A percentile compares a stretch with the other conserved stretches of the same genome.
phyloP scores from a whole-genome alignment of 1,140 invertebrate genomes.

The Drosophila subobscura region DNA sequence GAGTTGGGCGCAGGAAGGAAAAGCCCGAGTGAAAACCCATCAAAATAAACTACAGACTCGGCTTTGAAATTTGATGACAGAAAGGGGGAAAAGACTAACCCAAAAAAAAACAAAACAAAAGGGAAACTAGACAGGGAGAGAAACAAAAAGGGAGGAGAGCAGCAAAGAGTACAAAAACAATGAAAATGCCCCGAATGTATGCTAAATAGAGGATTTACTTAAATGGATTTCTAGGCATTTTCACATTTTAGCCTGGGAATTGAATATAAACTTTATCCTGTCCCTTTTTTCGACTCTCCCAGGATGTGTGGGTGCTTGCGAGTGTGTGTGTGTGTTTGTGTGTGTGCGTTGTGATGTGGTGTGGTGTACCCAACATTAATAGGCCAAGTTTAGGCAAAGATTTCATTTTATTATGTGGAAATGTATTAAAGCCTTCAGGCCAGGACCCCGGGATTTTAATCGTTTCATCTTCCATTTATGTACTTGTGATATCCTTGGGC shows the following conservation, averaged over 20 bases:
- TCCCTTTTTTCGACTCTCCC: constrained; percentile 39
- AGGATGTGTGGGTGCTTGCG: constrained; percentile 9
- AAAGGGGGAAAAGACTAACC: constrained; percentile 27
- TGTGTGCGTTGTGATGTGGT: constrained; percentile 22
- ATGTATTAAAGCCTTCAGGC: constrained; percentile 75
- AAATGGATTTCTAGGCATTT: constrained; percentile 82
- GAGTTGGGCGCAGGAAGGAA: background rate
- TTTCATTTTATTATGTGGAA: constrained; percentile 79
- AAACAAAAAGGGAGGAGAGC: background rate
- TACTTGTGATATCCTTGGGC: constrained; percentile 26
- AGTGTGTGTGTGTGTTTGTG: constrained; percentile 19
- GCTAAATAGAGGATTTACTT: constrained; percentile 81
- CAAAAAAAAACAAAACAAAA: constrained; percentile 27
- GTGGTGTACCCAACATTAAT: constrained; percentile 63
- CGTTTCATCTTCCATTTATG: constrained; percentile 49
- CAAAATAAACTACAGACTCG: constrained; percentile 68
- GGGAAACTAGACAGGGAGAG: background rate
- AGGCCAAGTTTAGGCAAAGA: constrained; percentile 74
- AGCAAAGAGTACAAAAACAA: constrained; percentile 69
- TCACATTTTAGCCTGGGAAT: constrained; percentile 76
- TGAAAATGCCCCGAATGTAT: constrained; percentile 81
- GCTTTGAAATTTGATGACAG: constrained; percentile 76
- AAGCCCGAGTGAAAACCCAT: constrained; percentile 54
- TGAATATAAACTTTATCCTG: constrained; percentile 71
- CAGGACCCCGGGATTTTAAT: constrained; percentile 60